Conservation (phyloP, 2,888 invertebrate genomes). For the Mesorhabditis spiculigera region DNA sequence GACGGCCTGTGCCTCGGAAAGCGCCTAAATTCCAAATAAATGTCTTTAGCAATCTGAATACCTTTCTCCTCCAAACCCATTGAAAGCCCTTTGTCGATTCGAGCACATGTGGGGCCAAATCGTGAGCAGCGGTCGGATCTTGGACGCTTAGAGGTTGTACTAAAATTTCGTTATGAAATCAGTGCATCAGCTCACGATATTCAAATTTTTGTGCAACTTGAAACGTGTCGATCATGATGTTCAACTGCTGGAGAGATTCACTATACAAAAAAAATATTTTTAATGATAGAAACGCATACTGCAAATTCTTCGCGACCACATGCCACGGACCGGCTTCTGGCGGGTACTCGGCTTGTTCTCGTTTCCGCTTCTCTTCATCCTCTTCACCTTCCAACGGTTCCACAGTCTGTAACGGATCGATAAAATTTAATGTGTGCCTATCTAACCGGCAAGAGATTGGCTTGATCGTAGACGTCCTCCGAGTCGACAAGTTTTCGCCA, state of each 20-base stretch:
- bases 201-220: not conserved
- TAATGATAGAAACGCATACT: constrained; percentile 28
- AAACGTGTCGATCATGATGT: constrained; percentile 10
- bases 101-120: constrained; percentile 12
- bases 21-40: constrained; percentile 22
- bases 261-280: constrained; percentile 18
- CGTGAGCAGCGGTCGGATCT: constrained; percentile 23
- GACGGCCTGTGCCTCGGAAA: constrained; percentile 38
- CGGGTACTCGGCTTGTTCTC: constrained; percentile 18
- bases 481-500: constrained; percentile 44
- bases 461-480: constrained; percentile 30
- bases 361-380: constrained; percentile 14
- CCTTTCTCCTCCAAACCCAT: constrained; percentile 43
- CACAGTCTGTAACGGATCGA: not conserved
- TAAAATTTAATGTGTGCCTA: no score
- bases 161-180: not conserved
- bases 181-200: not conserved
- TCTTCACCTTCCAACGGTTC: constrained; percentile 6
- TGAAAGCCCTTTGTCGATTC: constrained; percentile 29
- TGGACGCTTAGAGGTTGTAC: constrained; percentile 24
- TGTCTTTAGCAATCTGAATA: not conserved
- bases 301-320: constrained; percentile 50
- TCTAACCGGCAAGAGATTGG: constrained; percentile 3
- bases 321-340: constrained; percentile 57
- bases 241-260: constrained; percentile 31